These are phyloP conservation scores for Scomber scombrus DNA, from an alignment of 2,113 vertebrate species.

Conservation along the genomic window DNA sequence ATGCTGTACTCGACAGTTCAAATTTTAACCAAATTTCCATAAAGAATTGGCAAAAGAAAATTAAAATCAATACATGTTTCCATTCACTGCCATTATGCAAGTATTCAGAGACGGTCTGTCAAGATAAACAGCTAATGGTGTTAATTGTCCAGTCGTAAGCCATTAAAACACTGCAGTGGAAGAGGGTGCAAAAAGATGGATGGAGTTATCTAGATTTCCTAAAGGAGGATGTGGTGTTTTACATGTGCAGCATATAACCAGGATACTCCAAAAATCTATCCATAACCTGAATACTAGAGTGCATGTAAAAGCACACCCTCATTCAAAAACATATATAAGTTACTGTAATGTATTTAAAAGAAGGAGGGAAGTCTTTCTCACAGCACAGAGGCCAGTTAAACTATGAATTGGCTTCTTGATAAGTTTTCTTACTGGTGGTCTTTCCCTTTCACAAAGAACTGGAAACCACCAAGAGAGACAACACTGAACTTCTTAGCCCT, in stretches of 20 bases:
- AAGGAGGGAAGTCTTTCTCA: neutral
- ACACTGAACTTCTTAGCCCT: conserved; percentile 59
- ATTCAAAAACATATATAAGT: neutral
- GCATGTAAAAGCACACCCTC: neutral
- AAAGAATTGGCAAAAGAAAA: too few species aligned
- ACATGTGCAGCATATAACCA: neutral
- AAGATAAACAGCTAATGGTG: too few species aligned
- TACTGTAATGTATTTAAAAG: neutral
- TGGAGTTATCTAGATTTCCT: too few species aligned
- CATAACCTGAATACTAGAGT: neutral
- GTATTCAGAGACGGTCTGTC: too few species aligned
- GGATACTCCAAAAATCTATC: neutral
- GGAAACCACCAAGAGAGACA: conserved; percentile 40
- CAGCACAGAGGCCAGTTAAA: neutral
- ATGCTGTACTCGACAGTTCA: neutral
- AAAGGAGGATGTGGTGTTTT: neutral
- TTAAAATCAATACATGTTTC: too few species aligned
- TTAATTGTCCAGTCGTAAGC: too few species aligned
- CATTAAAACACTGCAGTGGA: too few species aligned
- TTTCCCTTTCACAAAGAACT: conserved; percentile 32
- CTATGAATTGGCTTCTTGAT: neutral
- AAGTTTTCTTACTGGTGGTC: conserved; percentile 11
- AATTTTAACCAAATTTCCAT: too few species aligned
- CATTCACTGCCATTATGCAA: too few species aligned
- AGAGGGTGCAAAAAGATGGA: too few species aligned